phyloP scores from a whole-genome alignment of 2,113 vertebrate species.

The Syngnathus floridae region DNA sequence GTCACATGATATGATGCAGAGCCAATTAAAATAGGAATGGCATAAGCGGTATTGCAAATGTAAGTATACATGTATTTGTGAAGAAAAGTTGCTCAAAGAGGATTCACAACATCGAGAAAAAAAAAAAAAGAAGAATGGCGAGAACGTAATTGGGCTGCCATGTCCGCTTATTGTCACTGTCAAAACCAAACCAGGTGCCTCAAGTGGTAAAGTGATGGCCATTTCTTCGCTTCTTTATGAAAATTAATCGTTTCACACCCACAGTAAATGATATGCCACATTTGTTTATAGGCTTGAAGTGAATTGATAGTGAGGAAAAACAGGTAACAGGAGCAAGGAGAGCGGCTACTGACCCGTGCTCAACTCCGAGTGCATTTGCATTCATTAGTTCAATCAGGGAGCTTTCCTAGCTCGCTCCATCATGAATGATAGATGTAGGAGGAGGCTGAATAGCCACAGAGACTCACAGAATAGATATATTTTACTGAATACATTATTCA shows the following conservation, averaged over 20 bases:
- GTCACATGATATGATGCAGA: conserved; percentile 9
- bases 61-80: conserved; percentile 40
- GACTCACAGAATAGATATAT: conserved; percentile 56
- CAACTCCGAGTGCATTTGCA: conserved; percentile 56
- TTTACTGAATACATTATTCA: conserved; percentile 63
- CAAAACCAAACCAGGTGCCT: conserved; percentile 60
- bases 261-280: conserved; percentile 66
- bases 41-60: conserved; percentile 21
- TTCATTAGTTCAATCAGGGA: conserved; percentile 63
- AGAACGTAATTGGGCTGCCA: conserved; percentile 71
- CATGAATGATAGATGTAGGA: conserved; percentile 65
- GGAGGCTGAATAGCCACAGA: conserved; percentile 46
- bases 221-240: conserved; percentile 64
- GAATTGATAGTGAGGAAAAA: conserved; percentile 61
- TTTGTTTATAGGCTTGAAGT: conserved; percentile 60
- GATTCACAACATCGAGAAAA: conserved; percentile 34
- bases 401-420: conserved; percentile 57
- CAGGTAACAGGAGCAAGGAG: conserved; percentile 38
- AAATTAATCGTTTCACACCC: conserved; percentile 60
- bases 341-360: conserved; percentile 58
- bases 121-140: conserved; percentile 39
- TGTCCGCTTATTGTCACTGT: conserved; percentile 68
- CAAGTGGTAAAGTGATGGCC: conserved; percentile 49
- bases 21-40: conserved; percentile 13
- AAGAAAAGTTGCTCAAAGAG: conserved; percentile 26